These are phyloP conservation scores for Syngnathus typhle DNA, from an alignment of 2,113 vertebrate species.

Conservation along the genomic window DNA sequence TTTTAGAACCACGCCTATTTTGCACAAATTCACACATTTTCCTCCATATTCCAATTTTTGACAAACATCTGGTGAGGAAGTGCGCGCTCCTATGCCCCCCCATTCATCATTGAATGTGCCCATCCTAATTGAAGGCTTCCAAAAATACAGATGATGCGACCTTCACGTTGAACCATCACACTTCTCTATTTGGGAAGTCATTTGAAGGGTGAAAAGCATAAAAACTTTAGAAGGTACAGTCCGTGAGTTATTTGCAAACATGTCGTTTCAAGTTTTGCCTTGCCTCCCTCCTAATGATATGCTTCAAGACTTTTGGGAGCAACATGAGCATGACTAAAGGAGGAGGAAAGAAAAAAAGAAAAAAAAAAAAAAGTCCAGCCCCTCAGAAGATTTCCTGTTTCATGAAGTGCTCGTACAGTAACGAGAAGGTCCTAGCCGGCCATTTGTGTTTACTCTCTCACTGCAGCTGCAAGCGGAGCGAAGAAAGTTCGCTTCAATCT, in stretches of 20 bases:
- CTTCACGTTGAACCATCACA: neutral
- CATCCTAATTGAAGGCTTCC: too few relatives aligned
- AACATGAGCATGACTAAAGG: conserved; percentile 28
- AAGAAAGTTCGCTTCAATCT: neutral
- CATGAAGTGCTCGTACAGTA: conserved; percentile 41
- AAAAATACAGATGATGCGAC: too few relatives aligned
- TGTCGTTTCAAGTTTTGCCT: conserved; percentile 51
- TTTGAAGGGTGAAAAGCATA: neutral
- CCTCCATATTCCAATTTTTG: too few relatives aligned
- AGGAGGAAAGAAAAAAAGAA: conserved; percentile 5
- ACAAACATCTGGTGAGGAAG: too few relatives aligned
- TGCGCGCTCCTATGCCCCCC: too few relatives aligned
- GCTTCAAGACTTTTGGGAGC: conserved; percentile 31
- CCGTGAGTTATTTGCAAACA: conserved; percentile 35
- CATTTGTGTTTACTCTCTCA: conserved; percentile 37
- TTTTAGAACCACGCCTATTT: too few relatives aligned
- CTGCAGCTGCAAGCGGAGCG: conserved; percentile 31
- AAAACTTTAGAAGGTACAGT: neutral
- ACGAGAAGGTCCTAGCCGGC: too few relatives aligned
- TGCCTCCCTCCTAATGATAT: conserved; percentile 55
- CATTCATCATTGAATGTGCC: too few relatives aligned
- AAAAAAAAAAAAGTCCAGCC: conserved; percentile 43
- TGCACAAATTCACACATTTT: too few relatives aligned
- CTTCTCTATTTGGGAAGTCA: neutral
- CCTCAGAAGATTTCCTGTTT: conserved; percentile 69